These are phyloP conservation scores for Sciaenops ocellatus DNA, from an alignment of 2,797 vertebrate species.

Conservation along the genomic window DNA sequence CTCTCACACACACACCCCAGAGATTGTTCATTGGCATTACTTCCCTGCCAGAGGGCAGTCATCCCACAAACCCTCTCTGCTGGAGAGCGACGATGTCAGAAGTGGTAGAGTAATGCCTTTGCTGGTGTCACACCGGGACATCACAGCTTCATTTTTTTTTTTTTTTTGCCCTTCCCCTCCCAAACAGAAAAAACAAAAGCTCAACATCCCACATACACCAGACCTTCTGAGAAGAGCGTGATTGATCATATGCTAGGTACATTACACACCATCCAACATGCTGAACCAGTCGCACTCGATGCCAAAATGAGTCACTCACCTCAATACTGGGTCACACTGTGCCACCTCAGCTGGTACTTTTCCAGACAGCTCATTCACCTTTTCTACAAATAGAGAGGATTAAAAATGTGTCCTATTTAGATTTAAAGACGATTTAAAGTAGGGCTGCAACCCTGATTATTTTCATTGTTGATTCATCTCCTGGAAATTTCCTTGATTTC, in stretches of 20 bases:
- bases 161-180: too few relatives aligned
- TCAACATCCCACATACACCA: conserved; percentile 26
- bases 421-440: not conserved
- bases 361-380: conserved; percentile 36
- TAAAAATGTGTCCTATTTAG: not conserved
- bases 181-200: conserved; percentile 34
- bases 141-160: conserved; percentile 22
- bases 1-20: conserved; percentile 48
- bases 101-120: conserved; percentile 48
- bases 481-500: not conserved
- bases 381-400: not conserved
- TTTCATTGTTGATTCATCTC: not conserved
- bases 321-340: conserved; percentile 36
- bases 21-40: conserved; percentile 65
- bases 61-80: conserved; percentile 63
- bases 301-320: conserved; percentile 59
- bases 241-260: conserved; percentile 52
- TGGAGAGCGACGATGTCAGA: conserved; percentile 46
- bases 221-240: conserved; percentile 38
- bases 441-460: not conserved
- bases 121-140: conserved; percentile 26
- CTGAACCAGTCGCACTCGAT: conserved; percentile 32
- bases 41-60: conserved; percentile 69
- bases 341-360: conserved; percentile 35
- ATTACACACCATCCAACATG: conserved; percentile 33